Evolutionary conservation across 2,888 invertebrate species (phyloP).

Genomic region (Thymelicus sylvestris): DNA sequence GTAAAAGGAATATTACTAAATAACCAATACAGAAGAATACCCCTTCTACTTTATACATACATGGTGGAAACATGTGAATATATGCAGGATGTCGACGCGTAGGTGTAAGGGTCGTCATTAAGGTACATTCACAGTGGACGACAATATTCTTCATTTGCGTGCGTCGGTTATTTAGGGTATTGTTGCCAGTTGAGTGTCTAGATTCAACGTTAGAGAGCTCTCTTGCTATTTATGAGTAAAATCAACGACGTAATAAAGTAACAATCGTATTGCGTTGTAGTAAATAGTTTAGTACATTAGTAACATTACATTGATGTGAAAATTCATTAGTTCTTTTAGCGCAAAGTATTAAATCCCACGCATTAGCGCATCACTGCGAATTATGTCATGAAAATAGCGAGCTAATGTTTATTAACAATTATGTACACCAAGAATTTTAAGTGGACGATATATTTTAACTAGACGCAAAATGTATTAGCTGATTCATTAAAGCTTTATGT

Average conservation of each 20-base stretch:
- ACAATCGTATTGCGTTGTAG: not conserved
- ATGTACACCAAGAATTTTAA: slow-evolving; percentile 21
- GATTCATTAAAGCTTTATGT: not conserved
- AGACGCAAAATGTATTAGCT: not conserved
- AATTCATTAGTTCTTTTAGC: not conserved
- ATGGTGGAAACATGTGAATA: not conserved
- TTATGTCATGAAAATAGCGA: not conserved
- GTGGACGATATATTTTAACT: slow-evolving; percentile 12
- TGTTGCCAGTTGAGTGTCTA: slow-evolving; percentile 57
- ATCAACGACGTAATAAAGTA: not conserved
- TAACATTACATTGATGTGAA: not conserved
- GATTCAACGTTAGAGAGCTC: not conserved
- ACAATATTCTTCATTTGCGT: slow-evolving; percentile 85
- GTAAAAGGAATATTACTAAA: too few species aligned
- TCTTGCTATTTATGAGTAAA: not conserved
- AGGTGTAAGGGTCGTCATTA: slow-evolving; percentile 72
- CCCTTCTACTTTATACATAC: not conserved
- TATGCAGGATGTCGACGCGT: slow-evolving; percentile 45
- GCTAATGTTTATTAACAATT: slow-evolving; percentile 1
- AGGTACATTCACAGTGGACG: slow-evolving; percentile 80
- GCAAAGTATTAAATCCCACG: not conserved
- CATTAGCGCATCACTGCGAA: not conserved
- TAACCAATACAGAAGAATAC: too few species aligned
- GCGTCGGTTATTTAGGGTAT: slow-evolving; percentile 80
- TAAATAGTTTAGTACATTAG: not conserved